Evolutionary conservation across 2,888 invertebrate species (phyloP).

Genomic region (Ectobius pallidus): DNA sequence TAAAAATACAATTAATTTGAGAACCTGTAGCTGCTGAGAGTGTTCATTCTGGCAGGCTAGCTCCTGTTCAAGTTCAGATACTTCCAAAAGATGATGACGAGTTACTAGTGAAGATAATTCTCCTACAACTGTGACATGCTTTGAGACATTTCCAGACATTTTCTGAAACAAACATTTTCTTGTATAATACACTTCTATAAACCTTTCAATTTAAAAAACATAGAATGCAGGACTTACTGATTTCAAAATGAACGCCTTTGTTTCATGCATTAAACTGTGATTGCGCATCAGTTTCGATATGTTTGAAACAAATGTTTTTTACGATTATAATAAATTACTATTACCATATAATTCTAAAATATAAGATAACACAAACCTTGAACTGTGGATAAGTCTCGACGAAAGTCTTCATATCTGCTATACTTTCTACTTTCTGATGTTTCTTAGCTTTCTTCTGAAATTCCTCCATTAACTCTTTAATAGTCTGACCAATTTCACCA

Average conservation of each 20-base stretch:
- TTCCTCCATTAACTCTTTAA: constrained; percentile 96
- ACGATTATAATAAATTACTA: no score
- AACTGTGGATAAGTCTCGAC: constrained; percentile 98
- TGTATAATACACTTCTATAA: no score
- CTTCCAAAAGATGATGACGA: constrained; percentile 78
- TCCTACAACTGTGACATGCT: constrained; percentile 96
- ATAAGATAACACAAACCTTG: constrained; percentile 73
- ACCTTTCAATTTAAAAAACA: no score
- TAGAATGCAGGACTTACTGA: no score
- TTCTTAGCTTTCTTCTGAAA: constrained; percentile 95
- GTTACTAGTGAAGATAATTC: constrained; percentile 88
- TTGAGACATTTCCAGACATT: constrained; percentile 94
- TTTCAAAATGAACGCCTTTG: no score
- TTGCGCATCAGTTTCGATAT: no score
- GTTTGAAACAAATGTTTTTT: no score
- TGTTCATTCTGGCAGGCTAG: constrained; percentile 88
- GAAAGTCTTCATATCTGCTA: constrained; percentile 98
- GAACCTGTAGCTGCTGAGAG: constrained; percentile 73
- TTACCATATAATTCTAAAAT: no score
- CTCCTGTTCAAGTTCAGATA: constrained; percentile 94
- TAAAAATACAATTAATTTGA: no score
- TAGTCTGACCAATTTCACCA: constrained; percentile 97
- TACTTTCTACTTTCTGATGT: constrained; percentile 97
- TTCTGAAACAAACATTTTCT: constrained; percentile 64
- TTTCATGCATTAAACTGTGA: no score